Evolutionary conservation across 2,113 vertebrate genomes (phyloP).

Genomic region (Aplodontia rufa): DNA sequence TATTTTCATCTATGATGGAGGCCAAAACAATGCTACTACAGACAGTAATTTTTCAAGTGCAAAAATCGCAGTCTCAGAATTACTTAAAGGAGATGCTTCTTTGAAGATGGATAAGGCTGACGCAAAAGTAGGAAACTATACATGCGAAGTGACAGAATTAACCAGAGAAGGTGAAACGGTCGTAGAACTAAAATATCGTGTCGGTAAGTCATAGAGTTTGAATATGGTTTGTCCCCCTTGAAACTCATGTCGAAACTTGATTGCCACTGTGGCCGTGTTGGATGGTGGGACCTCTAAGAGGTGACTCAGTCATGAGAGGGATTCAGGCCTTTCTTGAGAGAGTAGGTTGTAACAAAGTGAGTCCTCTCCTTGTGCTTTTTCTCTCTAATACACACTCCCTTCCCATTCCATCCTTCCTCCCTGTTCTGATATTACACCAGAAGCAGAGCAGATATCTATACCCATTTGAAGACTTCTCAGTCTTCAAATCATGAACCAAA

Average conservation of each 20-base stretch:
- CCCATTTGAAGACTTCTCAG: neutral
- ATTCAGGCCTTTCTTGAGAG: neutral
- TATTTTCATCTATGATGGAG: conserved; percentile 80
- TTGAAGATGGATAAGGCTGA: conserved; percentile 57
- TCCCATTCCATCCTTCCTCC: neutral
- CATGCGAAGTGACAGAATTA: conserved; percentile 83
- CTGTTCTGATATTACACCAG: neutral
- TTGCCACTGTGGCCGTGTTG: neutral
- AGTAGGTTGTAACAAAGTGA: neutral
- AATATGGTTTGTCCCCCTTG: neutral
- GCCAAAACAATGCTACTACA: rapidly evolving
- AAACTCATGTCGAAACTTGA: neutral
- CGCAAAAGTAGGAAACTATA: conserved; percentile 82
- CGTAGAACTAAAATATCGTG: conserved; percentile 70
- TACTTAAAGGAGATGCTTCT: conserved; percentile 79
- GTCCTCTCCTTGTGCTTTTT: neutral
- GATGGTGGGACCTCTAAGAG: neutral
- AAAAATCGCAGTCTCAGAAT: neutral
- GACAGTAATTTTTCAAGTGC: neutral
- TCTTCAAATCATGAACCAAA: neutral
- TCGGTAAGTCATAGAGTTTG: conserved; percentile 66
- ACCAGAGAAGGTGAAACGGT: conserved; percentile 80
- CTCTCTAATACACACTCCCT: neutral
- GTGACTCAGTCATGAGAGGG: neutral
- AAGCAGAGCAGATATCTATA: neutral